Evolutionary conservation across 2,888 invertebrate species (phyloP), one percentile per base, ranked within the genome.

Genomic region (Timema cristinae): DNA sequence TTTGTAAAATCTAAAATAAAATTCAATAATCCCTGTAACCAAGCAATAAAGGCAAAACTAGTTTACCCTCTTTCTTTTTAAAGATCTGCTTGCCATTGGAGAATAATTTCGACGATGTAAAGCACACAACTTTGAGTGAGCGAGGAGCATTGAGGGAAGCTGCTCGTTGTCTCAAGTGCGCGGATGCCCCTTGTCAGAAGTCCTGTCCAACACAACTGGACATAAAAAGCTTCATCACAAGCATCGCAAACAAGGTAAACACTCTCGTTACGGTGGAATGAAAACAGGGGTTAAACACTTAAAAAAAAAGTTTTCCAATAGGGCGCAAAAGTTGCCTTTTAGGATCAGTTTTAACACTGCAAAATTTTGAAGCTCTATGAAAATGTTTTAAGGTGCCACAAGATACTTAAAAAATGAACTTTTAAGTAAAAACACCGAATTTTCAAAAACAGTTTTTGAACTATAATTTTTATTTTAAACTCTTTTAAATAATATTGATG

Each of bases 201-300:
- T 95, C 97, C 0, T 99, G 99, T 77, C 99, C 99, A 0, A 99
- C 98, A 0, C 97, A 98, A 82, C 85, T 99, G 73, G 98, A 99
- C 79, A 89, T 99, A 75, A 99, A 99, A 83, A 90, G 92, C 72
- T 99, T 99, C 81, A 99, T 99, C 72, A 94, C 94, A 0, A 95
- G 95, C 81, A 99, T 99, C 77, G 89, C 97, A 48, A 98, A 95
- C 80, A 97, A 94, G 88, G 94, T 93, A 80, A 32, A 32, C 32
- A 32, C 32, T 1, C 32, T 32, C 32, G 4, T 32, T 32, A 32
- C 2, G 32, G 32, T 32, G 32, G 32, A 32, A 32, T 32, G 32
- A 32, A 2, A 32, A 32, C 32, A 32, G 32, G 32, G 32, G 32
- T 32, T 32, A 32, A 32, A 32, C 32, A 32, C 32, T 32, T 32